A percentile compares a stretch with the other conserved stretches of the same genome.
These are phyloP conservation scores for Drosophila peninsularis DNA, from an alignment of 2,888 invertebrate species.

Conservation along the genomic window DNA sequence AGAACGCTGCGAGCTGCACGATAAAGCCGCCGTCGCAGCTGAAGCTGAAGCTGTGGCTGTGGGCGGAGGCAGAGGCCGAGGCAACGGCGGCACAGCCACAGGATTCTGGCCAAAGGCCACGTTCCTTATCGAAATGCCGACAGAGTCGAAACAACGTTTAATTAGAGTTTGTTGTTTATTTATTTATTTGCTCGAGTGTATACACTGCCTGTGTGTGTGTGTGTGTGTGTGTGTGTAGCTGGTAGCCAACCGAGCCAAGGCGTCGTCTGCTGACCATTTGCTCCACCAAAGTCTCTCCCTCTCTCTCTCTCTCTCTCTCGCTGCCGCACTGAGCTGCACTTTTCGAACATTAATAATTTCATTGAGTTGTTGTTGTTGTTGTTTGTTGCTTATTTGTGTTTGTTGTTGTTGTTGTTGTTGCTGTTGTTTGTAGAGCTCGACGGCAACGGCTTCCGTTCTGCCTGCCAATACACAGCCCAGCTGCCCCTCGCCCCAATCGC, in stretches of 20 bases:
- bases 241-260: conserved; percentile 22
- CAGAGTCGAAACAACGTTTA: conserved; percentile 68
- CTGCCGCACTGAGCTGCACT: conserved; percentile 48
- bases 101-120: conserved; percentile 17
- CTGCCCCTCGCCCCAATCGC: neutral
- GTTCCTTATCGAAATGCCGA: conserved; percentile 66
- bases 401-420: conserved; percentile 21
- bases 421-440: conserved; percentile 42
- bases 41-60: neutral
- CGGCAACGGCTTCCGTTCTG: conserved; percentile 65
- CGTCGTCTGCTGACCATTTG: conserved; percentile 43
- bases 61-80: conserved; percentile 7
- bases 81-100: conserved; percentile 4
- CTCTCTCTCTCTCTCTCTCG: too few species aligned
- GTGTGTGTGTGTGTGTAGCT: conserved; percentile 19
- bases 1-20: conserved; percentile 2
- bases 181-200: conserved; percentile 49
- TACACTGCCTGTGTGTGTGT: conserved; percentile 8
- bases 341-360: conserved; percentile 75
- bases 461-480: conserved; percentile 18
- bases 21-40: conserved; percentile 6
- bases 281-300: conserved; percentile 35
- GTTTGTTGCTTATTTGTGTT: conserved; percentile 9
- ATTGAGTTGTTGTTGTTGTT: conserved; percentile 56
- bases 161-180: conserved; percentile 76